These are phyloP conservation scores for Hydropsyche betteni DNA, from an alignment of 2,888 invertebrate genomes.

Conservation along the genomic window DNA sequence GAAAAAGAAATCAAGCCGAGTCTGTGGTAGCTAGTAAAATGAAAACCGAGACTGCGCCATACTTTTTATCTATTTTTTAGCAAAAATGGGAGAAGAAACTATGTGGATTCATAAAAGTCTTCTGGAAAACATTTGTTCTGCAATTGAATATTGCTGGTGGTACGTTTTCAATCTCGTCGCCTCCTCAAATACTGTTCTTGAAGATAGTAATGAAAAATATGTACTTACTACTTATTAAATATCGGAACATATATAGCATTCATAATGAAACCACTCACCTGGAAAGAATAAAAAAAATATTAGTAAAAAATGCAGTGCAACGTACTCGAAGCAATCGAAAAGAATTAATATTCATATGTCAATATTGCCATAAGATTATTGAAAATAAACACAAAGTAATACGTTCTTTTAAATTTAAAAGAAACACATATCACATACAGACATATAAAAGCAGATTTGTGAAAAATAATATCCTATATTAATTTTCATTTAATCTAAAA, in stretches of 20 bases:
- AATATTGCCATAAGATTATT: neutral
- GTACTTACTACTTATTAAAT: no score
- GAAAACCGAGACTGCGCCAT: neutral
- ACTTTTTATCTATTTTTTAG: neutral
- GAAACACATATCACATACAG: no score
- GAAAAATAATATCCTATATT: no score
- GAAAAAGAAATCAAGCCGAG: slow-evolving; percentile 2
- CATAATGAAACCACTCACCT: slow-evolving; percentile 3
- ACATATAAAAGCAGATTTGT: no score
- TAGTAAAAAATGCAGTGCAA: neutral
- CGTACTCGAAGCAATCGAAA: neutral
- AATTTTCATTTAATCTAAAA: no score
- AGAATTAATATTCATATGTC: neutral
- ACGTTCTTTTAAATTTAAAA: no score
- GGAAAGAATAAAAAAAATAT: slow-evolving; percentile 19
- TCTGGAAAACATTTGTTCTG: neutral
- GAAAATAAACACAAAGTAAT: neutral
- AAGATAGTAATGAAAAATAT: no score
- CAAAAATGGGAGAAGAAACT: neutral
- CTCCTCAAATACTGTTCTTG: no score
- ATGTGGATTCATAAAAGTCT: neutral
- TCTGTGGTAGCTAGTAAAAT: neutral
- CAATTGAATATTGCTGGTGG: slow-evolving; percentile 4
- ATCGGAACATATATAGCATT: no score
- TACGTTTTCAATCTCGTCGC: slow-evolving; percentile 2